Evolutionary conservation across 2,113 vertebrate genomes (phyloP).

Genomic region (Brachyhypopomus gauderio): DNA sequence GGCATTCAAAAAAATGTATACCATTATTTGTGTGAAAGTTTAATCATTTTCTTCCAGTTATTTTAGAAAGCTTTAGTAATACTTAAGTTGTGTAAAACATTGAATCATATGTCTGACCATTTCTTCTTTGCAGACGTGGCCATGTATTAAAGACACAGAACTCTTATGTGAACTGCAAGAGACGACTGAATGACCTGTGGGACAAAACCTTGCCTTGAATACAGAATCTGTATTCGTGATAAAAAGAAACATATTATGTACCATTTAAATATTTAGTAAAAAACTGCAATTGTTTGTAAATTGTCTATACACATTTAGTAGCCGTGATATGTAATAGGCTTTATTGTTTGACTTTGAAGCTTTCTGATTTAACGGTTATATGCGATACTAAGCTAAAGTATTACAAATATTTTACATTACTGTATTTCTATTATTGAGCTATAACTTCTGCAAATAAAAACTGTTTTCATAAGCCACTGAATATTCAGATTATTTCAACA

Average conservation of each 20-base stretch:
- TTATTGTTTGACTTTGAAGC: background rate
- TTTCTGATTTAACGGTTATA: background rate
- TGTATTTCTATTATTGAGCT: too few species aligned
- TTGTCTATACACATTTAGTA: too few species aligned
- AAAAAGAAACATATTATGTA: background rate
- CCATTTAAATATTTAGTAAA: background rate
- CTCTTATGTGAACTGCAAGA: background rate
- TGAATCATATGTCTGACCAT: constrained; percentile 3
- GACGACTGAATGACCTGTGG: background rate
- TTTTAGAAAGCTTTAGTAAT: background rate
- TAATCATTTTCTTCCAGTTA: background rate
- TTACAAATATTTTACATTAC: background rate
- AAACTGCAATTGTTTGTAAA: background rate
- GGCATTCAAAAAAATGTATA: background rate
- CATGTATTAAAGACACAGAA: background rate
- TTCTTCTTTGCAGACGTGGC: constrained; percentile 38
- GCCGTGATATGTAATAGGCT: too few species aligned
- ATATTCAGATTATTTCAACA: background rate
- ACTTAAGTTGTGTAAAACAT: background rate
- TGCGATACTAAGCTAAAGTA: background rate
- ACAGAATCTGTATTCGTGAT: background rate
- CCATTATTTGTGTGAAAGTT: background rate
- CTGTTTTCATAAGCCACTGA: background rate
- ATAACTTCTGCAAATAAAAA: constrained; percentile 10
- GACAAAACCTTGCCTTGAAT: background rate